Percentiles rank a stretch among this genome's conserved stretches.
Conservation (phyloP, 2,888 invertebrate genomes). For the Apamea crenata region DNA sequence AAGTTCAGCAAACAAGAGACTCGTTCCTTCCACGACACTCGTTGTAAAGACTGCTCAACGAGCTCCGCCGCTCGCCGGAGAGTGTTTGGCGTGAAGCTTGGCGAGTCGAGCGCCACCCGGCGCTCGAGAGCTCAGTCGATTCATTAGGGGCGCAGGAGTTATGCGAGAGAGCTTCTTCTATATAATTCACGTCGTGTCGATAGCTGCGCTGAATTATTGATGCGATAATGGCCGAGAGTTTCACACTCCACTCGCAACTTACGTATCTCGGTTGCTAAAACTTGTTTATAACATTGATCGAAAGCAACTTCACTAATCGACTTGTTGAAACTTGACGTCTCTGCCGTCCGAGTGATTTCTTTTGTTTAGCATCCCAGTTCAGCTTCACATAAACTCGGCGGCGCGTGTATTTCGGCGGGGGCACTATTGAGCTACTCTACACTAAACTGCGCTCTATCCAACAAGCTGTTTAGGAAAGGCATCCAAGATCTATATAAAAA, state of each 20-base stretch:
- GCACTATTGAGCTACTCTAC: neutral
- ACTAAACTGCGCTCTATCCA: neutral
- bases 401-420: neutral
- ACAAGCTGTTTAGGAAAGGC: neutral
- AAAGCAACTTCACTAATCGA: slow-evolving; percentile 30
- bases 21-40: neutral
- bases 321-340: neutral
- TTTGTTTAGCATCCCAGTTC: neutral
- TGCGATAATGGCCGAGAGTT: slow-evolving; percentile 1
- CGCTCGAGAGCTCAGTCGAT: neutral
- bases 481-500: neutral
- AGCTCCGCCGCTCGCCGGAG: neutral
- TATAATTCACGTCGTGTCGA: slow-evolving; percentile 15
- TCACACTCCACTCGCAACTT: slow-evolving; percentile 14
- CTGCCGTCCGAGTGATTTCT: slow-evolving; percentile 1
- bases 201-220: slow-evolving; percentile 33
- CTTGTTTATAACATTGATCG: slow-evolving; percentile 30
- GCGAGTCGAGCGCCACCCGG: neutral
- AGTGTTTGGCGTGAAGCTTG: slow-evolving; percentile 7
- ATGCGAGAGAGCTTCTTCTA: neutral
- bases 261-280: slow-evolving; percentile 6
- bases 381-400: neutral
- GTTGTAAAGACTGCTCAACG: neutral
- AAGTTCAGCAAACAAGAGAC: neutral
- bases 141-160: slow-evolving; percentile 16